phyloP scores from a whole-genome alignment of 2,113 vertebrate genomes.

The Crypturellus undulatus region DNA sequence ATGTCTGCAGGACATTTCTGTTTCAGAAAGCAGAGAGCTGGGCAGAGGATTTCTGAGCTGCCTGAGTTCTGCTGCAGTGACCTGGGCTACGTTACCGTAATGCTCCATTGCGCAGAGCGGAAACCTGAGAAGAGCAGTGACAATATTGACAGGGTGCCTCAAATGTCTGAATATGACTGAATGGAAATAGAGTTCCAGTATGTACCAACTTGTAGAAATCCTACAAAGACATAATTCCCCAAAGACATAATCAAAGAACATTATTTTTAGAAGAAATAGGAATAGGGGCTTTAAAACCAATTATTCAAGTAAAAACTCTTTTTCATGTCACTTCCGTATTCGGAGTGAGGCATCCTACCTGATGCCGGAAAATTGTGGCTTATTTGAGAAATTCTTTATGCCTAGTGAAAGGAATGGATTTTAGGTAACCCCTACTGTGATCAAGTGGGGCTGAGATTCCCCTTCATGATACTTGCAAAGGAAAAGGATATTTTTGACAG shows the following conservation, averaged over 20 bases:
- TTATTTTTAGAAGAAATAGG: accelerated
- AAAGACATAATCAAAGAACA: not conserved
- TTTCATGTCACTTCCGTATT: accelerated
- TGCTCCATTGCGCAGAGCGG: not conserved
- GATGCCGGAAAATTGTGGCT: not conserved
- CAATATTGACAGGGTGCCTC: not conserved
- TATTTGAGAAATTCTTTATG: not conserved
- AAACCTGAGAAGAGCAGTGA: not conserved
- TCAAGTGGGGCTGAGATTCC: not conserved
- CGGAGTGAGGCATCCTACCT: not conserved
- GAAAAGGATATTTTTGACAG: not conserved
- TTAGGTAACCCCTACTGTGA: no score
- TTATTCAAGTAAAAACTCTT: not conserved
- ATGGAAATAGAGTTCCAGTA: not conserved
- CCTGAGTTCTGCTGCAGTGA: accelerated
- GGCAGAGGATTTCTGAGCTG: not conserved
- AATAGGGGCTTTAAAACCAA: not conserved
- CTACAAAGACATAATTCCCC: not conserved
- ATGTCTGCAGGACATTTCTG: not conserved
- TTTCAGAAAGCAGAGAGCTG: accelerated
- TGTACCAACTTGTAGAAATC: not conserved
- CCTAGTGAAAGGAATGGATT: not conserved
- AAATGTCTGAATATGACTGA: not conserved
- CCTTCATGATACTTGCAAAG: not conserved
- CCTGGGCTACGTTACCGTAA: accelerated